These are phyloP conservation scores for Pissodes strobi DNA, from an alignment of 1,140 invertebrate species.

Conservation along the genomic window DNA sequence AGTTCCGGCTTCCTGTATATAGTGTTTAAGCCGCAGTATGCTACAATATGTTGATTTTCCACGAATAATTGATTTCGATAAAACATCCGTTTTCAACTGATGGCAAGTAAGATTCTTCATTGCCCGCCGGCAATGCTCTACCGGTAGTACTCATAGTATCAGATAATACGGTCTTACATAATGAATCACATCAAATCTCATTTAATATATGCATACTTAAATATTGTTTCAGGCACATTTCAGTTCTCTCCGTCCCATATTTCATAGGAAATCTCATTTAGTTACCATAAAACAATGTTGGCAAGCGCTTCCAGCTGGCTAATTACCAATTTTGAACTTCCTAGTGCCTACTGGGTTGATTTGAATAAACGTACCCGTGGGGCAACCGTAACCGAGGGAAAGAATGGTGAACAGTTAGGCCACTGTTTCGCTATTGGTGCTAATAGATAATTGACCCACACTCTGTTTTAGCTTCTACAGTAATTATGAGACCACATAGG, in stretches of 20 bases:
- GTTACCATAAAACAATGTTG: conserved; percentile 9
- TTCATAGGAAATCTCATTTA: conserved; percentile 11
- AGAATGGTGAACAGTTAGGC: background rate
- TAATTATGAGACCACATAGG: no score
- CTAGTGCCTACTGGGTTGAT: conserved; percentile 7
- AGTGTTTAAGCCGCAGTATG: no score
- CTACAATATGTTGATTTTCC: no score
- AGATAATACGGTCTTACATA: conserved; percentile 13
- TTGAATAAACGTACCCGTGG: conserved; percentile 9
- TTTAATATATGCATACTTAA: conserved; percentile 20
- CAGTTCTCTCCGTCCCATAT: background rate
- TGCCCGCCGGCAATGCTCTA: background rate
- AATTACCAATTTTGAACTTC: conserved; percentile 27
- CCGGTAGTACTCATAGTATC: background rate
- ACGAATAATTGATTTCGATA: conserved; percentile 5
- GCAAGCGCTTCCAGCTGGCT: conserved; percentile 4
- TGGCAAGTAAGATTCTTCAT: background rate
- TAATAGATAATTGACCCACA: no score
- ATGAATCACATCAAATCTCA: conserved; percentile 23
- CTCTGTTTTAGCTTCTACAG: no score
- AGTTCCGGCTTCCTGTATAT: no score
- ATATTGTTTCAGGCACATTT: conserved; percentile 14
- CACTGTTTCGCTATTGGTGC: no score
- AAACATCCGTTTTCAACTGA: conserved; percentile 6
- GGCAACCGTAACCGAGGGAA: background rate